These are phyloP conservation scores for Anthopleura xanthogrammica DNA, from an alignment of 92 coral and sea anemone species.

Conservation along the genomic window DNA sequence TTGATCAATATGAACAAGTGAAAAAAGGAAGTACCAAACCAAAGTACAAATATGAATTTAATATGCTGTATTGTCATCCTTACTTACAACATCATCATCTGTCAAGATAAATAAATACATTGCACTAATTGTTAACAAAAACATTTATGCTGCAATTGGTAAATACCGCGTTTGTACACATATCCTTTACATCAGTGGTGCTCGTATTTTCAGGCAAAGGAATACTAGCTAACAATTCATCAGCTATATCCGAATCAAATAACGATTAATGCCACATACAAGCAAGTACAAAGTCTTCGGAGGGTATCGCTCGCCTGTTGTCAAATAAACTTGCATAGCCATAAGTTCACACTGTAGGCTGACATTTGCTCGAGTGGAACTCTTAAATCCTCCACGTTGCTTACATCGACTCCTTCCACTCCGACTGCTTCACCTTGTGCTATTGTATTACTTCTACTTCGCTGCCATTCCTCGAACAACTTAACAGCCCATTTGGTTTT, in stretches of 20 bases:
- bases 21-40: too few species aligned
- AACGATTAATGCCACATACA: slow-evolving; percentile 55
- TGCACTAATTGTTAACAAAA: neutral
- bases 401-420: neutral
- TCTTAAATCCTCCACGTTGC: slow-evolving; percentile 13
- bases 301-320: slow-evolving; percentile 29
- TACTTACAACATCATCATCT: too few species aligned
- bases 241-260: neutral
- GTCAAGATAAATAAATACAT: too few species aligned
- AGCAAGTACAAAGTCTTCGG: slow-evolving; percentile 16
- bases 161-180: neutral
- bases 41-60: neutral
- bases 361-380: slow-evolving; percentile 18
- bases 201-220: too few species aligned
- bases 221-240: too few species aligned
- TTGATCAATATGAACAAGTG: too few species aligned
- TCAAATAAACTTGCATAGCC: slow-evolving; percentile 22
- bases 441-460: neutral
- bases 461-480: slow-evolving; percentile 17
- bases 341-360: slow-evolving; percentile 12
- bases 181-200: neutral
- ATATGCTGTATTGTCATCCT: slow-evolving; percentile 1
- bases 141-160: neutral
- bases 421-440: slow-evolving; percentile 4
- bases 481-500: slow-evolving; percentile 36